Conservation (phyloP, 2,888 invertebrate genomes). For the Polietes domitor region DNA sequence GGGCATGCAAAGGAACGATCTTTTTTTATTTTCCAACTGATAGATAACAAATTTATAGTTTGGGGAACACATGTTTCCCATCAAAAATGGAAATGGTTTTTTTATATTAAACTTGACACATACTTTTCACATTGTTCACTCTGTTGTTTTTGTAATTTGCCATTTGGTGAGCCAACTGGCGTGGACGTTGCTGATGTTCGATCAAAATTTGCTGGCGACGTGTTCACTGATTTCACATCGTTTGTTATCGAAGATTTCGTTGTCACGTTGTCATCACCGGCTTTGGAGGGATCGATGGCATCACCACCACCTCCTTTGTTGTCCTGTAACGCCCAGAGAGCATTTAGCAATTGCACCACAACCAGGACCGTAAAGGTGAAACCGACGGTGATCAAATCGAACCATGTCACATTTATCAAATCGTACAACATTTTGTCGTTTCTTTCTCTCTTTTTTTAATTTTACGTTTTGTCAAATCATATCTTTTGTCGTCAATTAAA, state of each 20-base stretch:
- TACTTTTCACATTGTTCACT: constrained; percentile 76
- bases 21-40: background rate
- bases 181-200: constrained; percentile 22
- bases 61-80: constrained; percentile 40
- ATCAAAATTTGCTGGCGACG: constrained; percentile 26
- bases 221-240: constrained; percentile 56
- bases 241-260: constrained; percentile 63
- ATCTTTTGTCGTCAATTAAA: constrained; percentile 29
- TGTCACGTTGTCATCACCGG: constrained; percentile 45
- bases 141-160: constrained; percentile 73
- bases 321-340: constrained; percentile 66
- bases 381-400: constrained; percentile 74
- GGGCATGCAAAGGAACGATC: constrained; percentile 19
- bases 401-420: constrained; percentile 74
- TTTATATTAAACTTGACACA: constrained; percentile 55
- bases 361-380: constrained; percentile 70
- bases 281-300: background rate
- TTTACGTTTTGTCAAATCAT: constrained; percentile 19
- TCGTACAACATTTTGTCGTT: constrained; percentile 67
- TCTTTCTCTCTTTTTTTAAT: background rate
- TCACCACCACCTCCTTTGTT: background rate
- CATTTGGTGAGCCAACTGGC: constrained; percentile 55
- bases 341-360: constrained; percentile 73
- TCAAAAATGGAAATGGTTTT: constrained; percentile 14
- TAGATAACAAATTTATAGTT: background rate